phyloP scores from a whole-genome alignment of 1,140 invertebrate species.

The Drosophila biarmipes region DNA sequence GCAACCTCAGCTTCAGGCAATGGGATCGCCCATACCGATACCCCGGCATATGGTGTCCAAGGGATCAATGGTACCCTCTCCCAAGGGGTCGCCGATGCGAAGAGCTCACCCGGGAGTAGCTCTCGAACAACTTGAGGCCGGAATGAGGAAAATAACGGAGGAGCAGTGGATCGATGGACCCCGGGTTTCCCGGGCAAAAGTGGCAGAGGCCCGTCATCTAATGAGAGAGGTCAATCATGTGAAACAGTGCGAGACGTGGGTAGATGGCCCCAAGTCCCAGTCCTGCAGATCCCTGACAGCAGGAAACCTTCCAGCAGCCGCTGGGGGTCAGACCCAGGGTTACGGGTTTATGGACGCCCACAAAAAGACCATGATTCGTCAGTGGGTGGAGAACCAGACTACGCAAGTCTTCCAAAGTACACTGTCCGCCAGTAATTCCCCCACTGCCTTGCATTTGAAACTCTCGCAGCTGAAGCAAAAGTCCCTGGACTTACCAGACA shows the following conservation, averaged over 20 bases:
- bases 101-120: slow-evolving; percentile 77
- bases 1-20: slow-evolving; percentile 22
- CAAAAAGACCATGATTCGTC: slow-evolving; percentile 96
- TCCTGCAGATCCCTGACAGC: slow-evolving; percentile 74
- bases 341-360: slow-evolving; percentile 96
- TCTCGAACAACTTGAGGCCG: slow-evolving; percentile 64
- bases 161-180: slow-evolving; percentile 99
- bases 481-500: slow-evolving; percentile 73
- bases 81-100: slow-evolving; percentile 87
- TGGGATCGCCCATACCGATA: slow-evolving; percentile 55
- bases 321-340: slow-evolving; percentile 81
- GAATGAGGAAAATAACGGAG: slow-evolving; percentile 86
- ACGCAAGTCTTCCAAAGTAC: slow-evolving; percentile 88
- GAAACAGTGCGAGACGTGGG: slow-evolving; percentile 95
- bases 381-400: slow-evolving; percentile 97
- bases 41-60: slow-evolving; percentile 73
- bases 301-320: slow-evolving; percentile 73
- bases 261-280: slow-evolving; percentile 92
- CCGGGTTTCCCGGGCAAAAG: slow-evolving; percentile 92
- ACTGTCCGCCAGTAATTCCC: slow-evolving; percentile 65
- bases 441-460: slow-evolving; percentile 71
- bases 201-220: slow-evolving; percentile 92
- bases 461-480: slow-evolving; percentile 81
- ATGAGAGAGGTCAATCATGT: slow-evolving; percentile 90
- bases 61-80: slow-evolving; percentile 85